A percentile compares a stretch with the other conserved stretches of the same genome.
These are phyloP conservation scores for Coelopa pilipes DNA, from an alignment of 2,888 invertebrate species.

Conservation along the genomic window DNA sequence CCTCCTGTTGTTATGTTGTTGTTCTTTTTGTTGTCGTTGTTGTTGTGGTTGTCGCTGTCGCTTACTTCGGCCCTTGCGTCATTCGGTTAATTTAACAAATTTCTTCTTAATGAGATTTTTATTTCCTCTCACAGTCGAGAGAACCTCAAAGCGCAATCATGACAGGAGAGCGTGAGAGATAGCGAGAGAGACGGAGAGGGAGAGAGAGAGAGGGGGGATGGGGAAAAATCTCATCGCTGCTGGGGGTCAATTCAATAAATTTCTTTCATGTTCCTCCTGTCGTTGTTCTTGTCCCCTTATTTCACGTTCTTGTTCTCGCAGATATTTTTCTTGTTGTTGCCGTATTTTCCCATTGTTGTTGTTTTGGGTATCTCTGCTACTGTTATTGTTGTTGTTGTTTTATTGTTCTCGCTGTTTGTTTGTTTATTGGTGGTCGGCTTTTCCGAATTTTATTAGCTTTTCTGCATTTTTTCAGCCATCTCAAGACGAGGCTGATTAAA, in stretches of 20 bases:
- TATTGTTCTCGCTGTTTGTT: too few relatives aligned
- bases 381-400: background rate
- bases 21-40: too few relatives aligned
- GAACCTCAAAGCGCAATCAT: background rate
- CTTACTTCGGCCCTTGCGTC: background rate
- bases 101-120: slow-evolving; percentile 23
- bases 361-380: background rate
- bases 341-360: background rate
- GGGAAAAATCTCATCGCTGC: background rate
- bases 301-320: background rate
- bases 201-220: too few relatives aligned
- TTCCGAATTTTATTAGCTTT: too few relatives aligned
- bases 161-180: background rate
- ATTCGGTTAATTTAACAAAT: slow-evolving; percentile 16
- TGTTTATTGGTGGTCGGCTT: too few relatives aligned
- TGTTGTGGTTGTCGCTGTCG: background rate
- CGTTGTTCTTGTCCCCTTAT: background rate
- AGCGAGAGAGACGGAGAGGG: too few relatives aligned
- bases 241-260: slow-evolving; percentile 19
- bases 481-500: too few relatives aligned
- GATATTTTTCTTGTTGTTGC: slow-evolving; percentile 1
- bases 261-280: background rate
- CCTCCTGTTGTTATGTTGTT: background rate
- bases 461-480: too few relatives aligned
- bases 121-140: slow-evolving; percentile 1